Base-by-base conservation (phyloP, 2,797 vertebrate species). In the Antrozous pallidus region DNA sequence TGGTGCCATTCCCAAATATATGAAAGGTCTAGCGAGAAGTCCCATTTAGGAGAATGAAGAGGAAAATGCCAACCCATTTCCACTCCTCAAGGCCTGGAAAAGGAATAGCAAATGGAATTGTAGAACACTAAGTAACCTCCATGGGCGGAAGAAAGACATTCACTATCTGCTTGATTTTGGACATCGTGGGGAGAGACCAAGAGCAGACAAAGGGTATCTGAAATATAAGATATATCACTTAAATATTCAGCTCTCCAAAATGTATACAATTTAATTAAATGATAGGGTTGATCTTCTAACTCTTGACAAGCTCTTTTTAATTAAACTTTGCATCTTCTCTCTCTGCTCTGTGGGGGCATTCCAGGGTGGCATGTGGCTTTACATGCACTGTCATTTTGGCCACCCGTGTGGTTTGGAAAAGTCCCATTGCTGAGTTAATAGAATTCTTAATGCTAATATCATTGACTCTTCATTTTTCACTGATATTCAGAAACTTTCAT, bases 221-320 rank as follows among this genome's bases (percentile, higher is more conserved):
- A 79, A 74, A 95, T 63, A 84, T 54, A 84, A 94, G 86, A 74
- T 69, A 28, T 31, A 73, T 36, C 75, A 54, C 67, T 91, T 89
- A 67, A 92, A 81, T 88, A 56, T 38, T 88, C 51, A 33, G 47
- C 87, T 91, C 90, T 89, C 69, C 65, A 80, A 83, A 94, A 77
- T 88, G 70, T 85, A 58, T 97, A 74, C 65, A 71, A 78, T 88
- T 94, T 92, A 96, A 95, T 96, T 95, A 90, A 94, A 88, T 51
- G 90, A 73, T 47, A 90, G 58, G 3, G 45, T 77, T 95, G 65
- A 92, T 83, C 89, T 91, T 71, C 49, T 81, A 87, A 75, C 79
- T 93, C 77, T 56, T 65, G 17, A 78, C 61, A 69, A 86, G 33
- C 24, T 58, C 78, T 47, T 96, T 96, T 94, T 95, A 96, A 94